These are phyloP conservation scores for Forbesichthys papilliferus DNA, from an alignment of 2,113 vertebrate species.

Conservation along the genomic window DNA sequence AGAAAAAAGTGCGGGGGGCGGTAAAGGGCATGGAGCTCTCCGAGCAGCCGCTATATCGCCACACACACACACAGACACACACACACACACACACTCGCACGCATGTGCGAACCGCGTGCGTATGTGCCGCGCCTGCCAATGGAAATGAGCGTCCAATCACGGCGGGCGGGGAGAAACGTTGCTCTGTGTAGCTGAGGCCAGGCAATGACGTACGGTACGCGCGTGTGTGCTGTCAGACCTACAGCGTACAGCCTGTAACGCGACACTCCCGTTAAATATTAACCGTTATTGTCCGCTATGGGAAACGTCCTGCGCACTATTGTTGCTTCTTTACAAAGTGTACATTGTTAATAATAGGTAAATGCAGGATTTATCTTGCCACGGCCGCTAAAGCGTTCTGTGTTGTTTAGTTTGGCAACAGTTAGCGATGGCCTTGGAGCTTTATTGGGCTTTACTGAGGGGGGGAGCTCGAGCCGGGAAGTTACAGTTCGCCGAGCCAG, in stretches of 20 bases:
- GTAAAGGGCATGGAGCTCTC: slow-evolving; percentile 48
- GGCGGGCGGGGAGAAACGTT: slow-evolving; percentile 15
- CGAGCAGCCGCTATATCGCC: slow-evolving; percentile 58
- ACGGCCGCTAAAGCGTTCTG: too few species aligned
- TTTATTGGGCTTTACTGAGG: too few species aligned
- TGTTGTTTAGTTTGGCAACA: too few species aligned
- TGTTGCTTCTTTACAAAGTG: not conserved
- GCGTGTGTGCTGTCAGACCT: not conserved
- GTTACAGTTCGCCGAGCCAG: too few species aligned
- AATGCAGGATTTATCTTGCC: too few species aligned
- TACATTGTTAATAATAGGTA: too few species aligned
- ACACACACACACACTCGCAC: slow-evolving; percentile 6
- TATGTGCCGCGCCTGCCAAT: too few species aligned
- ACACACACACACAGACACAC: slow-evolving; percentile 46
- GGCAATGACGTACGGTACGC: not conserved
- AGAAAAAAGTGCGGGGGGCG: not conserved
- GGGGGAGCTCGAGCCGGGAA: too few species aligned
- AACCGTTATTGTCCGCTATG: not conserved
- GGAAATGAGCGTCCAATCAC: not conserved
- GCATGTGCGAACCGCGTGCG: slow-evolving; percentile 3
- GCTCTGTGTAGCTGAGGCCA: slow-evolving; percentile 24
- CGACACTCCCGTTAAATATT: not conserved
- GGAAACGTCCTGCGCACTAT: not conserved
- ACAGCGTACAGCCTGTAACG: not conserved
- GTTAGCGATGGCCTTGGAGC: too few species aligned